A percentile compares a stretch with the other conserved stretches of the same genome.
Conservation (phyloP, 1,140 invertebrate species). For the Asobara japonica region DNA sequence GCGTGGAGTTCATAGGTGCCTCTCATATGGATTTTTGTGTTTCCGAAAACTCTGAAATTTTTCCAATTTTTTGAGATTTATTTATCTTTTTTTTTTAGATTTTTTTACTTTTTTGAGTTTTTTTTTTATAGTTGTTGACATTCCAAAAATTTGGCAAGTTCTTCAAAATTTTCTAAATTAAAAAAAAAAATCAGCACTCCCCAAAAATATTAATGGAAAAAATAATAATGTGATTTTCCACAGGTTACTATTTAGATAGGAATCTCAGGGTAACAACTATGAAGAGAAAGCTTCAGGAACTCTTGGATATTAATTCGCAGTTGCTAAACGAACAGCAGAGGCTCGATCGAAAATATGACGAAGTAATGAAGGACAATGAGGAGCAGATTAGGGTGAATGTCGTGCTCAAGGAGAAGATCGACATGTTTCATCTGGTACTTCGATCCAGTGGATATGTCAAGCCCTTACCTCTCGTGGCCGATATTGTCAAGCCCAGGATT, state of each 20-base stretch:
- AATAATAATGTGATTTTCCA: no score
- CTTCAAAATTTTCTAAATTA: no score
- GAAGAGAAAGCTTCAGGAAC: constrained; percentile 78
- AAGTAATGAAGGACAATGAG: constrained; percentile 68
- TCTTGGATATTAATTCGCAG: constrained; percentile 79
- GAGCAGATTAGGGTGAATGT: constrained; percentile 61
- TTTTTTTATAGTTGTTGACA: no score
- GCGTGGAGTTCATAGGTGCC: constrained; percentile 94
- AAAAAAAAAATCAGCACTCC: no score
- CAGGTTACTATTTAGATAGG: constrained; percentile 86
- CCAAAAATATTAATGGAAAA: no score
- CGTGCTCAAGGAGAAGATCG: constrained; percentile 71
- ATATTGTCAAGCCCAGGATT: constrained; percentile 56
- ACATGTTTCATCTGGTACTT: constrained; percentile 58
- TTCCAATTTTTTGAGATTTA: no score
- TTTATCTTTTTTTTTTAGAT: no score
- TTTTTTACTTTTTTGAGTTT: no score
- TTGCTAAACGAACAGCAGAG: constrained; percentile 77
- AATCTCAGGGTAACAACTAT: constrained; percentile 81
- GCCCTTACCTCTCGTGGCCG: constrained; percentile 51
- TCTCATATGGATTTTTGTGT: no score
- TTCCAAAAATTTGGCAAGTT: no score
- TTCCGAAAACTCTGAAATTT: no score
- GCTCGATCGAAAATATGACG: constrained; percentile 81
- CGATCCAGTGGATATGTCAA: constrained; percentile 55